These are phyloP conservation scores for Scrobipalpa atriplicella DNA, from an alignment of 2,888 invertebrate species.

Conservation along the genomic window DNA sequence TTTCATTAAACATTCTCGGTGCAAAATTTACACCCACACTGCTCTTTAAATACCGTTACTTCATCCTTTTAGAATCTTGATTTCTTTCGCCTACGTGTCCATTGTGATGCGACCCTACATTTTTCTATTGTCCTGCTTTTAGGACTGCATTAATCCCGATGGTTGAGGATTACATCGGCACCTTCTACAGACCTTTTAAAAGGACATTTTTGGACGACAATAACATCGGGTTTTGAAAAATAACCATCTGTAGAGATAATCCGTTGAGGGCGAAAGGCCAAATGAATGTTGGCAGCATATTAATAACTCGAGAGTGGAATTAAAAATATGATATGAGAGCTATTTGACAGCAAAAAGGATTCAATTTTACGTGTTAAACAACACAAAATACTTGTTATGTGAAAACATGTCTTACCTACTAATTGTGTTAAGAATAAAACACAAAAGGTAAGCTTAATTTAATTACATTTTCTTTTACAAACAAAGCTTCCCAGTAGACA, in stretches of 20 bases:
- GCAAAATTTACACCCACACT: constrained; percentile 18
- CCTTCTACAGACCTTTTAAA: constrained; percentile 53
- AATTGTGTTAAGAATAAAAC: neutral
- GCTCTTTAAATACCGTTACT: constrained; percentile 1
- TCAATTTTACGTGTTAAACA: too few species aligned
- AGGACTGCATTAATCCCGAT: constrained; percentile 71
- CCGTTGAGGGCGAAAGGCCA: constrained; percentile 4
- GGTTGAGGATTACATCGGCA: constrained; percentile 63
- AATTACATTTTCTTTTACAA: constrained; percentile 16
- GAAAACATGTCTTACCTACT: neutral
- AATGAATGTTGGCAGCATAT: neutral
- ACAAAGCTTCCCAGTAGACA: constrained; percentile 15
- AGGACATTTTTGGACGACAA: constrained; percentile 44
- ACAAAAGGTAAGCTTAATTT: neutral
- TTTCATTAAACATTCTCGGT: neutral
- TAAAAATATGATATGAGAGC: neutral
- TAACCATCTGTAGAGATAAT: constrained; percentile 36
- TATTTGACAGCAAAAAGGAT: neutral
- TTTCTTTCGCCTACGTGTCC: constrained; percentile 37
- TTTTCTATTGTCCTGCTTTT: constrained; percentile 65
- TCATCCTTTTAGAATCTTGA: constrained; percentile 18
- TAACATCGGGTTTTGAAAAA: constrained; percentile 41
- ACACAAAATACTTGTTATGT: neutral
- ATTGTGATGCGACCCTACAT: constrained; percentile 61
- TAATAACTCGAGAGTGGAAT: neutral